phyloP scores from a whole-genome alignment of 1,140 invertebrate species.

The Cepaea nemoralis region DNA sequence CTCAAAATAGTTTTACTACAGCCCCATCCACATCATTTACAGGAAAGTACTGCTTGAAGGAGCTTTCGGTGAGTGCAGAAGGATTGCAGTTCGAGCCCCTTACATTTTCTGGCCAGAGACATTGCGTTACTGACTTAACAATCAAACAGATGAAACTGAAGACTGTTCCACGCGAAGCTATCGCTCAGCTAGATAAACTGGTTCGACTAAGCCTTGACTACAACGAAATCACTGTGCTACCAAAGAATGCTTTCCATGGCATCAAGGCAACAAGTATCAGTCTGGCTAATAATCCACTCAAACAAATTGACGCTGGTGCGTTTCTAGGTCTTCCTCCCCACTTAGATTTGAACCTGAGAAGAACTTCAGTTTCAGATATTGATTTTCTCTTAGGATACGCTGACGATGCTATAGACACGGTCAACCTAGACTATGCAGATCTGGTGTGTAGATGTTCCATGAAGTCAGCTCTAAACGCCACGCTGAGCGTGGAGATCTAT shows the following conservation, averaged over 20 bases:
- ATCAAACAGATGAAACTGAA: constrained; percentile 31
- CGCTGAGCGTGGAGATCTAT: constrained; percentile 1
- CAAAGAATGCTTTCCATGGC: constrained; percentile 23
- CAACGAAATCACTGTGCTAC: constrained; percentile 17
- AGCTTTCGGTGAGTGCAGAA: constrained; percentile 7
- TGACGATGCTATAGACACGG: constrained; percentile 28
- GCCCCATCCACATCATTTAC: not conserved
- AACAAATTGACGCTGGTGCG: constrained; percentile 12
- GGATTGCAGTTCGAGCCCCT: not conserved
- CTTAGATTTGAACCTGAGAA: constrained; percentile 18
- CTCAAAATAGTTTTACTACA: constrained; percentile 14
- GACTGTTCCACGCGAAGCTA: constrained; percentile 1
- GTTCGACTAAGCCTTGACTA: constrained; percentile 7
- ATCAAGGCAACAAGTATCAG: constrained; percentile 26
- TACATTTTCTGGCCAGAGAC: constrained; percentile 19
- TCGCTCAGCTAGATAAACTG: constrained; percentile 1
- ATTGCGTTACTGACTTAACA: constrained; percentile 9
- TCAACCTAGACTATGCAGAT: constrained; percentile 31
- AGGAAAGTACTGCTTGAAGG: constrained; percentile 21
- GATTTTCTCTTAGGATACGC: constrained; percentile 30
- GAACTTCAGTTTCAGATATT: constrained; percentile 18
- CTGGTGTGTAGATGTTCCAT: constrained; percentile 30
- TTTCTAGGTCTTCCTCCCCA: constrained; percentile 16
- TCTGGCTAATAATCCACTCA: constrained; percentile 15
- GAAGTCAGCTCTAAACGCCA: constrained; percentile 26